Base-by-base conservation (phyloP, 2,888 invertebrate genomes). In the Cactoblastis cactorum region DNA sequence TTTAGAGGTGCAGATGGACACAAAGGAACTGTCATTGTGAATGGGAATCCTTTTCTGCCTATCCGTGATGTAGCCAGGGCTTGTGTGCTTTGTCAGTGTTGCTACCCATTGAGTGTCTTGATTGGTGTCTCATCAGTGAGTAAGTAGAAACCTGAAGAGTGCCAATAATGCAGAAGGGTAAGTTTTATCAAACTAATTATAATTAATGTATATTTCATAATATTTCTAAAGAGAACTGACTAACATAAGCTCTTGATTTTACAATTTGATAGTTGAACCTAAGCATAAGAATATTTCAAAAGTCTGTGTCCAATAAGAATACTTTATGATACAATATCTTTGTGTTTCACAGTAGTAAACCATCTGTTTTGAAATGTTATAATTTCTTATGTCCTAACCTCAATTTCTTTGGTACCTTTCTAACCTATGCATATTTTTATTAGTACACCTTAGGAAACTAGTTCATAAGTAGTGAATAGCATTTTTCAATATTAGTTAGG, bases 21-120 rank as follows among this genome's bases (percentile, higher is more conserved):
- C 49, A 49, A 49, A 49, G 49, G 49, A 34, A 22, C 41, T 49
- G 49, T 41, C 49, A 41, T 14, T 41, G 41, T 49, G 28, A 22
- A 22, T 22, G 19, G 28, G 43, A 28, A 28, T 43, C 32, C 39
- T 39, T 5, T 41, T 22, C 22, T 41, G 39, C 19, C 8, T 37
- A 22, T 6, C n/a, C 28, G 17, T 15, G 43, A 8, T 9, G 41
- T 41, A 15, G 11, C 11, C 14, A 43, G 37, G 37, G 37, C 37
- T 9, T 3, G 37, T 17, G 17, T 17, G 37, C 37, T 37, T 37
- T 37, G 37, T 17, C 17, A 17, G 43, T 43, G 22, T 41, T 22
- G 39, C 39, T 22, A 37, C 2, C 12, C 15, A 15, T 15, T 11
- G 12, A 12, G 12, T 37, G 37, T 37, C 37, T 37, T 6, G 37